These are phyloP conservation scores for Xiphias gladius DNA, from an alignment of 2,113 vertebrate species.

Conservation along the genomic window DNA sequence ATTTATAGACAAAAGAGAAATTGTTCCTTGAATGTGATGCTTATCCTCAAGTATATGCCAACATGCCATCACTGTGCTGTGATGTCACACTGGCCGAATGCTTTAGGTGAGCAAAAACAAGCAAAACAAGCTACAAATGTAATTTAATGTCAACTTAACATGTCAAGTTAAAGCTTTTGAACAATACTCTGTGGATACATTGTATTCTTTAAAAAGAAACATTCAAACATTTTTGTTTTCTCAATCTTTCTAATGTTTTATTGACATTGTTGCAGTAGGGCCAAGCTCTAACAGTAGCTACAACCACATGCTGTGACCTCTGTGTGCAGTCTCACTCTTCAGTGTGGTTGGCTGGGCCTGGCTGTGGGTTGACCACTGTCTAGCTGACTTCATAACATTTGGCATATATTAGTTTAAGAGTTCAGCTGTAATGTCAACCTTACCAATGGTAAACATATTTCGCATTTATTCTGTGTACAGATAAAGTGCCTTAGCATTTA, in stretches of 20 bases:
- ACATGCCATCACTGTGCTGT: neutral
- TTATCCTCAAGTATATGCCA: neutral
- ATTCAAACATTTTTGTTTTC: neutral
- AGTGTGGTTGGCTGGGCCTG: neutral
- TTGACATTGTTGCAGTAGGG: neutral
- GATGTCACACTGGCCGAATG: neutral
- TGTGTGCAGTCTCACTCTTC: neutral
- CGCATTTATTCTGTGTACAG: neutral
- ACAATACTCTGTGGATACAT: neutral
- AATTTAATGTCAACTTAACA: neutral
- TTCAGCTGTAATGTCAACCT: too few species aligned
- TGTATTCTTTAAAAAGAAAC: neutral
- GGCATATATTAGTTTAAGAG: too few species aligned
- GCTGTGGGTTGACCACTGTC: neutral
- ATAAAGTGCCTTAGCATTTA: neutral
- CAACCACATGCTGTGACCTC: neutral
- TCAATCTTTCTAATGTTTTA: neutral
- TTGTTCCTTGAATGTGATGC: neutral
- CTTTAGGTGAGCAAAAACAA: constrained; percentile 8
- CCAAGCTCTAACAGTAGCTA: neutral
- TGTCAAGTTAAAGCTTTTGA: neutral
- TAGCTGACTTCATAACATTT: too few species aligned
- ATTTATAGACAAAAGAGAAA: neutral
- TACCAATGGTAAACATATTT: neutral
- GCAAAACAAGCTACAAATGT: neutral